Base-by-base conservation (phyloP, 2,888 invertebrate genomes). In the Bibio marci region DNA sequence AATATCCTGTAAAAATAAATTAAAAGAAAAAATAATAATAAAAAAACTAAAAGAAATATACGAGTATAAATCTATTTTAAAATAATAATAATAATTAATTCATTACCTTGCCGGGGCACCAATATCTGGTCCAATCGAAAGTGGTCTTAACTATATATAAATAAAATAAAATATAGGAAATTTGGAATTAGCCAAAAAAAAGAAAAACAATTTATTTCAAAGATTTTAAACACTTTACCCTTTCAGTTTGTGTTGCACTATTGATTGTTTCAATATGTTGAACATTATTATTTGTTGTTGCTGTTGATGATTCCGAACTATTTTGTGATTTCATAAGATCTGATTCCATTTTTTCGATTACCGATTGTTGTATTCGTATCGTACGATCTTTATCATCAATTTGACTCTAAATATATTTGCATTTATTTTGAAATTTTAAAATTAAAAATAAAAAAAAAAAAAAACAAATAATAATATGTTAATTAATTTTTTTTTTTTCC, bases 231-330 rank as follows among this genome's bases (percentile, higher is more conserved):
- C n/a, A n/a, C n/a, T n/a, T n/a, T 65, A 86, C 85, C 73, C 83
- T 71, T 58, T 86, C 86, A 25, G 86, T 86, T 67, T 86, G 86
- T 51, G 86, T 86, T 53, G 86, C 80, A 48, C 79, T 80, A 60
- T 81, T 83, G 57, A 76, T 76, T 48, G 71, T 75, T 55, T 76
- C 73, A 53, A 55, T 58, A 45, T 50, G 49, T 41, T 47, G 49
- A 22, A 40, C 42, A 13, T 40, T 33, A 27, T 43, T 38, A 57
- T 48, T 66, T 61, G 54, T 67, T 63, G 56, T 48, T 62, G 57
- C 61, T 55, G 50, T 56, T 59, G 17, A 54, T 22, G 5, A 4
- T 6, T 22, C 22, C 8, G 22, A 6, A 22, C 22, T 22, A 22
- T 22, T 8, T 6, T 8, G 4, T 22, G 22, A 6, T 47, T 49